These are phyloP conservation scores for Brachionus paranguensis DNA, from an alignment of 1,140 invertebrate species.

Conservation along the genomic window DNA sequence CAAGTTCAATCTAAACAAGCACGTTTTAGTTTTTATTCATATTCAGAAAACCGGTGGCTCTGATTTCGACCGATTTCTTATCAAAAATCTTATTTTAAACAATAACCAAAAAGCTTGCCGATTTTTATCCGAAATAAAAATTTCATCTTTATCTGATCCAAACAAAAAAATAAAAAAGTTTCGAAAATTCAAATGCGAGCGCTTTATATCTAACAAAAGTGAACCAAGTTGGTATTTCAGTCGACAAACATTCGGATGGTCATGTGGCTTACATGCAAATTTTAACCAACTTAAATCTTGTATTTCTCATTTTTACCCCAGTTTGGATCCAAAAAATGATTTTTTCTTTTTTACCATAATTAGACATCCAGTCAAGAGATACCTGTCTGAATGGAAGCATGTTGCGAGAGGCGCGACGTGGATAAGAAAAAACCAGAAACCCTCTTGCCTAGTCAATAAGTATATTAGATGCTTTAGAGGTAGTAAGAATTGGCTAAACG, in stretches of 20 bases:
- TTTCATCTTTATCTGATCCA: neutral
- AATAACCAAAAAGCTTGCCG: slow-evolving; percentile 58
- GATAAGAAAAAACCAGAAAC: slow-evolving; percentile 55
- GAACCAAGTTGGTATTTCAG: slow-evolving; percentile 79
- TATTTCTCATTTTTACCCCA: neutral
- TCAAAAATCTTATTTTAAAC: slow-evolving; percentile 80
- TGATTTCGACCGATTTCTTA: slow-evolving; percentile 85
- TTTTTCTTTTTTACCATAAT: slow-evolving; percentile 95
- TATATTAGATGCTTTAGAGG: neutral
- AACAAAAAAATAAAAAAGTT: neutral
- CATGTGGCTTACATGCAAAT: slow-evolving; percentile 92
- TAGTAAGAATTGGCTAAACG: neutral
- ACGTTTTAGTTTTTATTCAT: slow-evolving; percentile 95
- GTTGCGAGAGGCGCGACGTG: slow-evolving; percentile 94
- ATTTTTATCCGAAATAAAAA: neutral
- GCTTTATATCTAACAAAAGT: slow-evolving; percentile 34
- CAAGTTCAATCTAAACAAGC: slow-evolving; percentile 55
- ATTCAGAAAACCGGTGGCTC: slow-evolving; percentile 90
- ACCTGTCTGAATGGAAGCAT: slow-evolving; percentile 81
- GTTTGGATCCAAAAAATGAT: neutral
- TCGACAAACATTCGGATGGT: slow-evolving; percentile 97
- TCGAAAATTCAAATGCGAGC: neutral
- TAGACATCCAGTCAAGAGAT: slow-evolving; percentile 79
- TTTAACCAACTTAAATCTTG: slow-evolving; percentile 85
- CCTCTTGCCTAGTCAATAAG: slow-evolving; percentile 43